Evolutionary conservation across 2,113 vertebrate genomes (phyloP).

Genomic region (Falcunculus frontatus): DNA sequence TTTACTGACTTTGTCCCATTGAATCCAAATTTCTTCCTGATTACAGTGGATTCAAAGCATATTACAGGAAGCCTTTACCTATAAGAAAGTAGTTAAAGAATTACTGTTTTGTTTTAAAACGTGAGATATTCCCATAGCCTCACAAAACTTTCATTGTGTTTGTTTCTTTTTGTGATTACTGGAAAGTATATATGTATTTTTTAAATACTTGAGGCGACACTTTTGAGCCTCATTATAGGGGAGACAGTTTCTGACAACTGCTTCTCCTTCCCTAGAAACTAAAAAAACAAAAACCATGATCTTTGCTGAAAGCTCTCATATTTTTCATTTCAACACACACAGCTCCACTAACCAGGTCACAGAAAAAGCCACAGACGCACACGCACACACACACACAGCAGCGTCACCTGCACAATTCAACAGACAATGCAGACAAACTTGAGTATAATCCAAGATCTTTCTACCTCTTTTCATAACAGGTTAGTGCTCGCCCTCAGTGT

Average conservation of each 20-base stretch:
- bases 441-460: slow-evolving; percentile 80
- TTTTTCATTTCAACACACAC: slow-evolving; percentile 61
- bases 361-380: slow-evolving; percentile 73
- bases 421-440: slow-evolving; percentile 75
- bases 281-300: slow-evolving; percentile 65
- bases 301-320: slow-evolving; percentile 67
- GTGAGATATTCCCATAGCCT: slow-evolving; percentile 20
- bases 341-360: slow-evolving; percentile 70
- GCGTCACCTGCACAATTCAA: slow-evolving; percentile 71
- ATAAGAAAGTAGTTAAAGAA: slow-evolving; percentile 45
- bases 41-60: slow-evolving; percentile 46
- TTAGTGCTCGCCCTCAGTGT: slow-evolving; percentile 81
- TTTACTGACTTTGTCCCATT: slow-evolving; percentile 45
- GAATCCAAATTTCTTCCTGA: slow-evolving; percentile 49
- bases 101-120: slow-evolving; percentile 28
- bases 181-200: neutral
- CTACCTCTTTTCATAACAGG: slow-evolving; percentile 87
- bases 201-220: neutral
- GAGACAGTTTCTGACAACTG: slow-evolving; percentile 15
- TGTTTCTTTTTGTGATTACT: neutral
- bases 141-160: neutral
- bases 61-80: slow-evolving; percentile 55
- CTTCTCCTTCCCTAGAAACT: slow-evolving; percentile 14
- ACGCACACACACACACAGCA: slow-evolving; percentile 47
- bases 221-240: neutral